Base-by-base conservation (phyloP, 2,113 vertebrate genomes). In the Puma concolor region DNA sequence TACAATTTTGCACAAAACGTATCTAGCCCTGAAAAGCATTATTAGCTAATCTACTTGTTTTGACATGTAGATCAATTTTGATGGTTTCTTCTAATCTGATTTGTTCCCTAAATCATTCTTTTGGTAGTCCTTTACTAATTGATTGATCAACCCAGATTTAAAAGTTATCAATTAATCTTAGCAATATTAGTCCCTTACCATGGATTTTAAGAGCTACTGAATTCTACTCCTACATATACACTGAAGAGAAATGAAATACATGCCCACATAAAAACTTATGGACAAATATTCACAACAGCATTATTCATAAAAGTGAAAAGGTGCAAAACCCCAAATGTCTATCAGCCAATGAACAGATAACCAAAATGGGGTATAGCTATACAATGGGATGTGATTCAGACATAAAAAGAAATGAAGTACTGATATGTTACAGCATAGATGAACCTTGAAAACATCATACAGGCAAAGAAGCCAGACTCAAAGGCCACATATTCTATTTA, bases 101-200 rank as follows among this genome's bases (percentile, higher is more conserved):
- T 50, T 15, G 44, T 52, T 13, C 14, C 2, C 33, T 77, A 81
- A 88, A 27, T 66, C 4, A 36, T 86, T 95, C 50, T 88, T 69
- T 76, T 77, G 91, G 50, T 90, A 90, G 44, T 57, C 67, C 21
- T 74, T 81, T 83, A 57, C 77, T n/a, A 87, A 95, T n/a, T 88
- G 16, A 83, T 44, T 81, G 54, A 94, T 93, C 23, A 84, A 41
- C 0, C 2, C 15, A 71, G 1, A 60, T 57, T 83, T 57, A 31
- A 92, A 11, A 91, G 13, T 91, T 93, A 8, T n/a, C 31, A 71
- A 72, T 85, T 67, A n/a, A 50, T 64, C 19, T 82, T 77, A n/a
- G 13, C 11, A 89, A 27, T 82, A 67, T 54, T 41, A 82, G 7
- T 41, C 33, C 31, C 0, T 85, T 94, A 38, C 66, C 2, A 81